Conservation (phyloP, 2,888 invertebrate species). For the Aethes cnicana region DNA sequence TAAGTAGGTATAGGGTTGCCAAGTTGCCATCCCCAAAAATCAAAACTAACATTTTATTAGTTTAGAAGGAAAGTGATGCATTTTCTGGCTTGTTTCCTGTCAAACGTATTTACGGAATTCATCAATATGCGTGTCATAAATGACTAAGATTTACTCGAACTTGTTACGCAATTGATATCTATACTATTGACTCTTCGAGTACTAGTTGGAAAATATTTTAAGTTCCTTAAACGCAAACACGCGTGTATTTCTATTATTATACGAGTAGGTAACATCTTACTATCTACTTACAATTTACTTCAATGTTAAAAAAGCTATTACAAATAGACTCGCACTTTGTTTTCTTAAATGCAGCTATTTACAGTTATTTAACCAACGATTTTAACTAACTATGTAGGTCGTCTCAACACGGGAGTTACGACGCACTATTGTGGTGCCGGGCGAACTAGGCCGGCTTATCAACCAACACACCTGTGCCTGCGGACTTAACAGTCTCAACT, state of each 20-base stretch:
- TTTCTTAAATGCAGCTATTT: too few relatives aligned
- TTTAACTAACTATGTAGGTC: not conserved
- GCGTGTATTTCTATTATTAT: too few relatives aligned
- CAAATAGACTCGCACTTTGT: too few relatives aligned
- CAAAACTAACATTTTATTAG: too few relatives aligned
- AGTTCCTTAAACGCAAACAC: not conserved
- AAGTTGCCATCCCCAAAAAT: too few relatives aligned
- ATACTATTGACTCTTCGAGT: slow-evolving; percentile 17
- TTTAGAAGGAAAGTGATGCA: too few relatives aligned
- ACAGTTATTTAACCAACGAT: not conserved
- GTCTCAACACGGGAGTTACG: not conserved
- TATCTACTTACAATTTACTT: too few relatives aligned
- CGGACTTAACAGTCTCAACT: not conserved
- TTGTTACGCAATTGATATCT: slow-evolving; percentile 18
- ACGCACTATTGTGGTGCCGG: not conserved
- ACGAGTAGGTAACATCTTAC: too few relatives aligned
- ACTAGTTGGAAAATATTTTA: slow-evolving; percentile 8
- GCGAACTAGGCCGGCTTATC: slow-evolving; percentile 7
- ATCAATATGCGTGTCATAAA: not conserved
- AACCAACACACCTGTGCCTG: not conserved
- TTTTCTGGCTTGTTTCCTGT: too few relatives aligned
- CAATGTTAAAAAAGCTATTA: too few relatives aligned
- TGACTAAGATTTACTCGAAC: slow-evolving; percentile 7
- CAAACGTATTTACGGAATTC: slow-evolving; percentile 32
- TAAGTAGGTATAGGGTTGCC: too few relatives aligned